Evolutionary conservation across 2,888 invertebrate species (phyloP).

Genomic region (Mythimna loreyi): DNA sequence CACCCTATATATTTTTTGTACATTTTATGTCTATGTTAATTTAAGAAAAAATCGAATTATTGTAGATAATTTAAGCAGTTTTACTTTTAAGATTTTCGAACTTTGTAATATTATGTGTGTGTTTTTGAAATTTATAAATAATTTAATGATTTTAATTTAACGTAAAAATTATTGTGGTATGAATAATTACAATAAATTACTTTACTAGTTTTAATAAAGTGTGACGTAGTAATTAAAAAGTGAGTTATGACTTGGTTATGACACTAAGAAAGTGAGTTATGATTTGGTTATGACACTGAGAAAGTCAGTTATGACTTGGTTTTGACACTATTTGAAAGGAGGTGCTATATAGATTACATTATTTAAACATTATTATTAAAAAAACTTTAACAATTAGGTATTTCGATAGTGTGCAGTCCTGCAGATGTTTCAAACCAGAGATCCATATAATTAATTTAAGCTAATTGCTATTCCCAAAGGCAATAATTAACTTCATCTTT

Average conservation of each 20-base stretch:
- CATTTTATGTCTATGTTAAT: conserved; percentile 23
- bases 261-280: no score
- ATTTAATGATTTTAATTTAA: not conserved
- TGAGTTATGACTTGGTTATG: no score
- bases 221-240: not conserved
- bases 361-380: conserved; percentile 7
- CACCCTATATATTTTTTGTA: no score
- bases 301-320: no score
- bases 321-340: no score
- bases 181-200: conserved; percentile 4
- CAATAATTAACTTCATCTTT: conserved; percentile 11
- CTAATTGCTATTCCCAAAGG: conserved; percentile 36
- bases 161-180: not conserved
- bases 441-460: conserved; percentile 22
- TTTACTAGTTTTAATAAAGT: not conserved
- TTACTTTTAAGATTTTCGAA: not conserved
- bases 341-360: no score
- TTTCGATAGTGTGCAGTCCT: conserved; percentile 14
- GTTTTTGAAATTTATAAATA: not conserved
- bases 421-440: conserved; percentile 4
- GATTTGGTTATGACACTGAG: no score
- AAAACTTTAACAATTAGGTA: not conserved
- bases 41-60: conserved; percentile 48
- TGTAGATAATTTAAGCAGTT: conserved; percentile 4
- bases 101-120: not conserved